These are phyloP conservation scores for Rotaria socialis DNA, from an alignment of 2,888 invertebrate species.

Conservation along the genomic window DNA sequence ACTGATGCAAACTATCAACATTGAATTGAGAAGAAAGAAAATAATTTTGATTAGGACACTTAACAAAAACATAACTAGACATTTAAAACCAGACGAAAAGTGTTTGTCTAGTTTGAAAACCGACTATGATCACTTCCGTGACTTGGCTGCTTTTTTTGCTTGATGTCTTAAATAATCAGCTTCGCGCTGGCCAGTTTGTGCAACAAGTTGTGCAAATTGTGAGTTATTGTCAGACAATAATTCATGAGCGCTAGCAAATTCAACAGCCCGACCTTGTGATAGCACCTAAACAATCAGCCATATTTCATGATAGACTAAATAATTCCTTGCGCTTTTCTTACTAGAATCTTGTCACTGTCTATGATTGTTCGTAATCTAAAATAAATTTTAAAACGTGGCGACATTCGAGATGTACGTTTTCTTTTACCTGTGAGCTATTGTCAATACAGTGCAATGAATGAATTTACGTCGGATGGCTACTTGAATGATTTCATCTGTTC, in stretches of 20 bases:
- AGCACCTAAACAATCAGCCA: neutral
- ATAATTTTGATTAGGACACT: no score
- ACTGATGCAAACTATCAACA: no score
- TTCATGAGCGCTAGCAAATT: neutral
- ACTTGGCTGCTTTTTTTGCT: neutral
- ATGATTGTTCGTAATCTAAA: constrained; percentile 27
- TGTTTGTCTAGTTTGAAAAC: no score
- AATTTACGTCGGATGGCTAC: constrained; percentile 56
- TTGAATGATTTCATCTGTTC: constrained; percentile 51
- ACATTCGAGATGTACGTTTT: no score
- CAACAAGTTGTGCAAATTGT: neutral
- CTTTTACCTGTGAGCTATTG: constrained; percentile 54
- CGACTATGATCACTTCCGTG: neutral
- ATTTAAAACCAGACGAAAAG: no score
- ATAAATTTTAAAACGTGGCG: no score
- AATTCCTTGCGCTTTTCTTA: no score
- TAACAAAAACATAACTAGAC: no score
- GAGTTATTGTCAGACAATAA: neutral
- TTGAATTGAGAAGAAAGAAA: no score
- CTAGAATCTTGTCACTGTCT: constrained; percentile 9
- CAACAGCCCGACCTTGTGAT: neutral
- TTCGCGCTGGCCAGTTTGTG: neutral
- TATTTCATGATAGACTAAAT: no score
- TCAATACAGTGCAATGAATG: constrained; percentile 55
- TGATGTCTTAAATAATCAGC: neutral